Base-by-base conservation (phyloP, 2,888 invertebrate species). In the Platycheirus rosarum region DNA sequence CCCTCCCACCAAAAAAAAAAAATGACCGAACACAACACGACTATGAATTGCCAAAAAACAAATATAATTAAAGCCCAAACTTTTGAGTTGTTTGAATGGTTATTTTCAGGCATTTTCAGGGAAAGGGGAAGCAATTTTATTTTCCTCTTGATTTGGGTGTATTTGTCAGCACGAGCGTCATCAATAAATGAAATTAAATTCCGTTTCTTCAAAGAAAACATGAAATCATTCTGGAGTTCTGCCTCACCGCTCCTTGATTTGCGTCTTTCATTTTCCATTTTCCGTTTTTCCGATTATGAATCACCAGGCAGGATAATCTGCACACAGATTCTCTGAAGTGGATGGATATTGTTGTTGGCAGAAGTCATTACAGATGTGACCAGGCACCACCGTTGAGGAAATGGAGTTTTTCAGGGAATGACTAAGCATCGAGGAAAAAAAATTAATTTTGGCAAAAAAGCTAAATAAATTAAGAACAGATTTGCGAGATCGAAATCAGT, bases 111-210 rank as follows among this genome's bases (percentile, higher is more conserved):
- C 8, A n/a, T 37, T 37, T 16, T 0, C n/a, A 23, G 23, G 23
- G 23, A 6, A 23, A 23, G 23, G 23, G 23, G n/a, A 14, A 14
- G 29, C 18, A n/a, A 7, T 18, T 57, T 51, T n/a, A 1, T 1
- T 35, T 46, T 37, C 18, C 14, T 44, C 29, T 69, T 57, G 3
- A 23, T 23, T 51, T 9, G 51, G 48, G 23, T 23, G 6, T 78
- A 78, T 69, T 74, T 63, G 62, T 74, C 68, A 63, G 55, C 74
- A 74, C 49, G 68, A 68, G 18, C 68, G 63, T 63, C 74, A 79
- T 79, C 78, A 63, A 79, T 79, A 79, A 74, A 74, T 63, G 78
- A 79, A 79, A 79, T 79, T 74, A 79, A 74, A 74, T 79, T 79
- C 63, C 53, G 23, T 68, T 74, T 68, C 68, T 46, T 69, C 53